A percentile compares a stretch with the other conserved stretches of the same genome.
phyloP scores from a whole-genome alignment of 2,797 vertebrate genomes.

The Lagodon rhomboides region DNA sequence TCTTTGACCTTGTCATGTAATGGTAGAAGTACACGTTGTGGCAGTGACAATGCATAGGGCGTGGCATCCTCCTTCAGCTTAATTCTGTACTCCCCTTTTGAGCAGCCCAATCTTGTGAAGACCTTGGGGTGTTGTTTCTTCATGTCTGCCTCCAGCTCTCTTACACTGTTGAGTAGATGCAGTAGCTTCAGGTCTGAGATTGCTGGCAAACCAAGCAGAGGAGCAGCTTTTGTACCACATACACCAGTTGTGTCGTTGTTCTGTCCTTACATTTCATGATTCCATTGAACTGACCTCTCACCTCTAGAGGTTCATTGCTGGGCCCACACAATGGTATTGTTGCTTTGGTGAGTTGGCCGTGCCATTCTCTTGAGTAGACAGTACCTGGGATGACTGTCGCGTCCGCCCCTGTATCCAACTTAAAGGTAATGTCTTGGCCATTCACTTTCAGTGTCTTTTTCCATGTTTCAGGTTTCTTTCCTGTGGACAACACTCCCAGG shows the following conservation, averaged over 20 bases:
- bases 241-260: not conserved
- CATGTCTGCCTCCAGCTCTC: not conserved
- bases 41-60: constrained; percentile 4
- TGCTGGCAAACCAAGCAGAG: not conserved
- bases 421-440: not conserved
- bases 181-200: not conserved
- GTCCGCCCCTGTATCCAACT: not conserved
- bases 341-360: not conserved
- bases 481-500: not conserved
- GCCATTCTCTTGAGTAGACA: not conserved
- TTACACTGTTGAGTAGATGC: not conserved
- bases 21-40: not conserved
- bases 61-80: constrained; percentile 11
- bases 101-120: not conserved
- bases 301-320: not conserved
- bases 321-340: not conserved
- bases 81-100: constrained; percentile 8
- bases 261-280: not conserved
- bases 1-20: not conserved
- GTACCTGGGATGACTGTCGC: constrained; percentile 18
- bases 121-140: constrained; percentile 3
- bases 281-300: constrained; percentile 3
- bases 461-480: not conserved
- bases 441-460: constrained; percentile 2
- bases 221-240: not conserved